Evolutionary conservation across 2,888 invertebrate species (phyloP), one percentile per base, ranked within the genome.

Genomic region (Cenopis cana): DNA sequence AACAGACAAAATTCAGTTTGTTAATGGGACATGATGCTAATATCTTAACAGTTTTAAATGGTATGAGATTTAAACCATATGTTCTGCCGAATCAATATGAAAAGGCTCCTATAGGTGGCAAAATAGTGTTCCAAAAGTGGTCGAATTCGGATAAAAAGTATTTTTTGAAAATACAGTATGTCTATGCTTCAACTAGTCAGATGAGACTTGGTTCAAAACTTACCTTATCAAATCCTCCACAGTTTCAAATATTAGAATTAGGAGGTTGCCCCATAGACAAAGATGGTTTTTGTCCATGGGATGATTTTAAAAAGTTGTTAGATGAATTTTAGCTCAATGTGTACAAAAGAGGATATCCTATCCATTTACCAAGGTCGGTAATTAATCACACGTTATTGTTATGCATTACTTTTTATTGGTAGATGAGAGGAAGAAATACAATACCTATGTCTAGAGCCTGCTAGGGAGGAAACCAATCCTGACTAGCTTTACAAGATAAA

Each of bases 21-120:
- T 73, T 93, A 0, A 90, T 91, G 88, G 93, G 91, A 0, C 93
- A 93, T 73, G 92, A 92, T 78, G 88, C 90, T 1, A 93, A 93
- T 72, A 79, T 92, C 4, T 88, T 87, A 52, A 89, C 91, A 0
- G 54, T 92, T 0, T 72, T 91, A 0, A 87, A 82, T 3, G 79
- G 84, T 10, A 77, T 93, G 75, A 70, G 76, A 24, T 85, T 92
- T 54, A 85, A 84, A 69, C 77, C 83, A 0, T 91, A 85, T 73
- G 68, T 1, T 1, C 78, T 93, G 6, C 73, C 74, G 12, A 74
- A 87, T 8, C 91, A 89, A 54, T 77, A 84, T 73, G 89, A 91
- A 77, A 74, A 80, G 1, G 80, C 81, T 0, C 93, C 93, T 0
- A 78, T 87, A 0, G 89, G 93, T 0, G 91, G 93, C 0, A 93